Evolutionary conservation across 2,113 vertebrate species (phyloP).

Genomic region (Silurus glanis): DNA sequence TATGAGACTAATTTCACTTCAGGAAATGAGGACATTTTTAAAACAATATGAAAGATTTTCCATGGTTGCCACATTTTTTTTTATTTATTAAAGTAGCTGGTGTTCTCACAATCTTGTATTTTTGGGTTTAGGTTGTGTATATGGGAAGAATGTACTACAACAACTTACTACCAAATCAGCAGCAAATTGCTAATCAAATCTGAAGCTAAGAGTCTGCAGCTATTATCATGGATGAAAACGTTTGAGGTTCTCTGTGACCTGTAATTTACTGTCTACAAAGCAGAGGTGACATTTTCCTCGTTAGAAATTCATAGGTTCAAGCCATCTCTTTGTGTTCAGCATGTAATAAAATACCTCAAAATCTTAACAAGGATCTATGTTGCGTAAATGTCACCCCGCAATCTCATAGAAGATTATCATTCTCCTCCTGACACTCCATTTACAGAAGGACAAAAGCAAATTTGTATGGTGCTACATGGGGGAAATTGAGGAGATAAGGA

Average conservation of each 20-base stretch:
- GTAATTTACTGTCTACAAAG: background rate
- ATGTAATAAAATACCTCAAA: background rate
- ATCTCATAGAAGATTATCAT: slow-evolving; percentile 30
- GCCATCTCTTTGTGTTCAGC: background rate
- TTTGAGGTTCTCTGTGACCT: background rate
- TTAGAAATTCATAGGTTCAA: background rate
- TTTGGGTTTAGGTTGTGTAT: background rate
- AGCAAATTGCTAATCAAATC: background rate
- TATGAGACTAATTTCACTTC: background rate
- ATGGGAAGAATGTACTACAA: background rate
- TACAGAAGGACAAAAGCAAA: slow-evolving; percentile 6
- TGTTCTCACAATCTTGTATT: background rate
- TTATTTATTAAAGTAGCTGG: background rate
- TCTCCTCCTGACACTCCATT: background rate
- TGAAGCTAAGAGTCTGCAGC: background rate
- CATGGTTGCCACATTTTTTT: background rate
- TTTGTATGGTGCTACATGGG: background rate
- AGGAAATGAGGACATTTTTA: background rate
- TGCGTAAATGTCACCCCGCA: slow-evolving; percentile 26
- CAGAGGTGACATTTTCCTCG: background rate
- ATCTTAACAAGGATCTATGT: slow-evolving; percentile 17
- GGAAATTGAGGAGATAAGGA: background rate
- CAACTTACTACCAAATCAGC: background rate
- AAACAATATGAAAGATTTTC: background rate
- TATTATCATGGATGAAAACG: background rate